Conservation (phyloP, 2,888 invertebrate genomes). For the Metellina segmentata region DNA sequence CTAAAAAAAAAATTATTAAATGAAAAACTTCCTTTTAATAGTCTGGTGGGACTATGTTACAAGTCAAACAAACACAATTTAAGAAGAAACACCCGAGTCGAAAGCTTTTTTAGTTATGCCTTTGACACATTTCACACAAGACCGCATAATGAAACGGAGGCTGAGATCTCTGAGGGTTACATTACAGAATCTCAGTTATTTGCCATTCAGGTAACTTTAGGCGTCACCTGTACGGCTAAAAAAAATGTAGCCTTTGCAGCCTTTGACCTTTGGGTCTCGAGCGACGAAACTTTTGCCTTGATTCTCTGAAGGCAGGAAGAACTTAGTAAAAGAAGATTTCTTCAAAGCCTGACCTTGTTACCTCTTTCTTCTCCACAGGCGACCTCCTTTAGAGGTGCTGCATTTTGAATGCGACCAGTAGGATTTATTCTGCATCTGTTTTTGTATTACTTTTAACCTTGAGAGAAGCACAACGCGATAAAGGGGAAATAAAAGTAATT, state of each 20-base stretch:
- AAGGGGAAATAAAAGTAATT: too few relatives aligned
- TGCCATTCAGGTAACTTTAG: background rate
- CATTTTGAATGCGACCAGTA: too few relatives aligned
- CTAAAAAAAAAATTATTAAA: too few relatives aligned
- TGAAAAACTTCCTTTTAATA: too few relatives aligned
- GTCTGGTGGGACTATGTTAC: too few relatives aligned
- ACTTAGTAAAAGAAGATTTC: background rate
- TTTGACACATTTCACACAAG: too few relatives aligned
- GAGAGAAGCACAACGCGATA: too few relatives aligned
- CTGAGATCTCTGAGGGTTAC: background rate
- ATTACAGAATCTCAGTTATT: background rate
- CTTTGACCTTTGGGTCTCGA: conserved; percentile 51
- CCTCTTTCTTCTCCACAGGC: conserved; percentile 54
- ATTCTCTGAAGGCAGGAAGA: conserved; percentile 19
- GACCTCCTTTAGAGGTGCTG: conserved; percentile 18
- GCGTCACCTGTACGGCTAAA: conserved; percentile 45
- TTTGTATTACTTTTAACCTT: too few relatives aligned
- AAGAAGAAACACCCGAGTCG: too few relatives aligned
- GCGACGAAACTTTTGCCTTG: conserved; percentile 16
- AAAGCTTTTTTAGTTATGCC: too few relatives aligned
- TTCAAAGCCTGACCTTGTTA: conserved; percentile 65
- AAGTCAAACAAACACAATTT: too few relatives aligned
- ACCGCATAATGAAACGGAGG: background rate
- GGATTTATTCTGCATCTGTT: too few relatives aligned
- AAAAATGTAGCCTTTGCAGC: conserved; percentile 58